Conservation (phyloP, 2,888 invertebrate genomes). For the Cephus sareptanus region DNA sequence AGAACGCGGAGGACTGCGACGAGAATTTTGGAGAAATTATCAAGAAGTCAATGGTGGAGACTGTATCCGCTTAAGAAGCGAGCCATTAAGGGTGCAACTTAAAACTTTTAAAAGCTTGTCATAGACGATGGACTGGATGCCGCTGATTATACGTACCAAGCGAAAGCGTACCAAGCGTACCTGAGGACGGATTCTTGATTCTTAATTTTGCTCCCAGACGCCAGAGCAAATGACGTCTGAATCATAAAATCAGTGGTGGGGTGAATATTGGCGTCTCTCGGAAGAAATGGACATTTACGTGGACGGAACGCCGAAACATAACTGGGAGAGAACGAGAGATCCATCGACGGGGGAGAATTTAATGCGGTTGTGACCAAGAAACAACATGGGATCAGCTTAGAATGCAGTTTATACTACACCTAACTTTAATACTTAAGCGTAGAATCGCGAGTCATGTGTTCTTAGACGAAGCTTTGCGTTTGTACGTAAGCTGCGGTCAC, state of each 20-base stretch:
- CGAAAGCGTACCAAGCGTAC: not conserved
- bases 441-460: slow-evolving; percentile 29
- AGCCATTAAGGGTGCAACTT: not conserved
- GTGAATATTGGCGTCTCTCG: not conserved
- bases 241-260: not conserved
- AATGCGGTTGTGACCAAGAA: slow-evolving; percentile 63
- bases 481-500: slow-evolving; percentile 17
- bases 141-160: not conserved
- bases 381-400: slow-evolving; percentile 62
- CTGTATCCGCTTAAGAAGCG: slow-evolving; percentile 78
- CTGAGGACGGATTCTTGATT: not conserved
- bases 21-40: slow-evolving; percentile 93
- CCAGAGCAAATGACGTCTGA: not conserved
- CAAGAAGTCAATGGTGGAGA: slow-evolving; percentile 92
- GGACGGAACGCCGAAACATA: not conserved
- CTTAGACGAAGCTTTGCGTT: slow-evolving; percentile 27
- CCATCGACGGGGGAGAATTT: slow-evolving; percentile 25
- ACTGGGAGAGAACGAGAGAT: not conserved
- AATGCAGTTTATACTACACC: slow-evolving; percentile 55
- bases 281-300: not conserved
- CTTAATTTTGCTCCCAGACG: not conserved
- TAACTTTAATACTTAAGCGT: slow-evolving; percentile 43
- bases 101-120: not conserved
- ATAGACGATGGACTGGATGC: not conserved
- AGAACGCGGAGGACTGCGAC: slow-evolving; percentile 67